Evolutionary conservation across 2,888 invertebrate species (phyloP).

Genomic region (Parnassius mnemosyne): DNA sequence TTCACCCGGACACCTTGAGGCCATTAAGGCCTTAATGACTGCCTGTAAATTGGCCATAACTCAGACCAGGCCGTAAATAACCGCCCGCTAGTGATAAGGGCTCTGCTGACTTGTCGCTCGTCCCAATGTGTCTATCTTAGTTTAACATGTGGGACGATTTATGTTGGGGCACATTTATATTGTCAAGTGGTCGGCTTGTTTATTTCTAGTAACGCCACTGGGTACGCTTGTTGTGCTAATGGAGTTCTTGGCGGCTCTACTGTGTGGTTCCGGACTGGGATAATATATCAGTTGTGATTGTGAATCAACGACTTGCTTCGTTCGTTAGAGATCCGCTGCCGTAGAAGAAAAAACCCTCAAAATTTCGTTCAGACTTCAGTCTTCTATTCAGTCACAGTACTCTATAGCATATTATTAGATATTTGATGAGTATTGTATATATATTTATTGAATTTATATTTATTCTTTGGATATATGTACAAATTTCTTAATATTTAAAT

Average conservation of each 20-base stretch:
- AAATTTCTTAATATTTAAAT: too few relatives aligned
- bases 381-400: too few relatives aligned
- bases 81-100: constrained; percentile 72
- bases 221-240: constrained; percentile 27
- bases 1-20: constrained; percentile 70
- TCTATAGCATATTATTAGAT: too few relatives aligned
- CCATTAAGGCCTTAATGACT: constrained; percentile 79
- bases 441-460: too few relatives aligned
- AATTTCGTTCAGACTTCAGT: too few relatives aligned
- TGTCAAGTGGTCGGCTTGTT: constrained; percentile 37
- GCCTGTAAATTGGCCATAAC: constrained; percentile 80
- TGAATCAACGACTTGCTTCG: background rate
- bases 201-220: constrained; percentile 26
- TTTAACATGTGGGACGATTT: constrained; percentile 69
- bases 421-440: too few relatives aligned
- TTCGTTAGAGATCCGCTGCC: too few relatives aligned
- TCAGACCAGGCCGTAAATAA: constrained; percentile 75
- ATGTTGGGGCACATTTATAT: constrained; percentile 49
- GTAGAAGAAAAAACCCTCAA: too few relatives aligned
- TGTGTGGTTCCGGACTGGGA: constrained; percentile 21
- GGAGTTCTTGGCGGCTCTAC: constrained; percentile 34
- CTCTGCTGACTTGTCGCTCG: constrained; percentile 70
- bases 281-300: constrained; percentile 9
- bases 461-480: too few relatives aligned
- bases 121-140: constrained; percentile 72